Conservation (phyloP, 2,113 vertebrate genomes). For the Laticauda laticaudata region DNA sequence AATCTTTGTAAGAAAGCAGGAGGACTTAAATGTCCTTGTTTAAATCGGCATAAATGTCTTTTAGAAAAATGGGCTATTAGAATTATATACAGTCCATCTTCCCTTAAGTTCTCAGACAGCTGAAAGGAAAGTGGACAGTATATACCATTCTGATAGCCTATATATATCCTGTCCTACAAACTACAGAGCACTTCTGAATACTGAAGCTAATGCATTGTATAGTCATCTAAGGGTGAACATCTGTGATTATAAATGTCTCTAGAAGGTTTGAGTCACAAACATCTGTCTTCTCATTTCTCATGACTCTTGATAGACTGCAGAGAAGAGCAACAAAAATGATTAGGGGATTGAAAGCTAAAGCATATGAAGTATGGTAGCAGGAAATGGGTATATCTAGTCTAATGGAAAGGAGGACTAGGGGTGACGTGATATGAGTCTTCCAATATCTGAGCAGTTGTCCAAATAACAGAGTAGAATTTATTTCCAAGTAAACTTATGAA, state of each 20-base stretch:
- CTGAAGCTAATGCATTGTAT: background rate
- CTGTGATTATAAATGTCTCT: background rate
- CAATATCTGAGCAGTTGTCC: background rate
- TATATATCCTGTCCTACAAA: background rate
- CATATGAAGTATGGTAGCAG: background rate
- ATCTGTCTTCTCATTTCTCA: background rate
- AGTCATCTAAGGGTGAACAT: background rate
- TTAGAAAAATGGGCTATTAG: background rate
- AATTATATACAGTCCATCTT: background rate
- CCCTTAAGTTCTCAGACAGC: background rate
- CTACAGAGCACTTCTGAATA: background rate
- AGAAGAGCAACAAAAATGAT: background rate
- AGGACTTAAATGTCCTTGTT: background rate
- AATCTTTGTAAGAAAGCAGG: background rate
- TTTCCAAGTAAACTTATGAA: background rate
- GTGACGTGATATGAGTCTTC: background rate
- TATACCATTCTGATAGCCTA: background rate
- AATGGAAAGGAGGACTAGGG: background rate
- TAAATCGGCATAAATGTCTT: background rate
- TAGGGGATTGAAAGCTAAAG: background rate
- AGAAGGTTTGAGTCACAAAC: background rate
- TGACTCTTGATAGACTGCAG: background rate
- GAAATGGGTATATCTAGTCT: background rate
- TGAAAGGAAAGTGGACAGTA: background rate
- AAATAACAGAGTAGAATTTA: background rate